Evolutionary conservation across 2,113 vertebrate genomes (phyloP).

Genomic region (Pomatorhinus ruficollis): DNA sequence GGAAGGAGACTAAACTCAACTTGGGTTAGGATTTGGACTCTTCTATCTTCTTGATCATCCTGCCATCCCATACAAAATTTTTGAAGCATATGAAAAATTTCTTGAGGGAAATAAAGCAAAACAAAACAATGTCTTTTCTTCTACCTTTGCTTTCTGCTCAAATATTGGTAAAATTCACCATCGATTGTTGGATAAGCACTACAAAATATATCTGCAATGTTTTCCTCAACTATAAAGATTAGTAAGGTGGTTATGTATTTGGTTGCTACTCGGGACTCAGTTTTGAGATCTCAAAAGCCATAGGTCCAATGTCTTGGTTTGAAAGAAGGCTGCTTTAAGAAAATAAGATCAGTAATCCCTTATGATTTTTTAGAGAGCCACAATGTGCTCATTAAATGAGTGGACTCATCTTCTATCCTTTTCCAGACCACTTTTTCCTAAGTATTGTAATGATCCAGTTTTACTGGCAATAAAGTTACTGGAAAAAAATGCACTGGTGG

Average conservation of each 20-base stretch:
- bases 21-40: background rate
- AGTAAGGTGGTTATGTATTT: background rate
- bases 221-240: background rate
- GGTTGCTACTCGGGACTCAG: background rate
- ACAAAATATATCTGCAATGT: background rate
- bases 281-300: background rate
- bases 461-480: background rate
- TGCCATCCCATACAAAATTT: background rate
- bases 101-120: background rate
- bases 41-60: background rate
- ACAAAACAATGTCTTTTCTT: background rate
- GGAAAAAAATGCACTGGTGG: background rate
- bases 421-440: background rate
- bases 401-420: background rate
- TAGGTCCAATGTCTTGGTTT: background rate
- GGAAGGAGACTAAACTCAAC: background rate
- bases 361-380: background rate
- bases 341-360: background rate
- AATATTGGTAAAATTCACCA: background rate
- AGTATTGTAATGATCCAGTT: background rate
- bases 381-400: background rate
- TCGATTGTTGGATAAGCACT: background rate
- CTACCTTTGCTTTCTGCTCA: background rate
- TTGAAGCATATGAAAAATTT: background rate
- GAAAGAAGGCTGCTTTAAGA: background rate